Evolutionary conservation across 2,113 vertebrate species (phyloP).

Genomic region (Cranoglanis bouderius): DNA sequence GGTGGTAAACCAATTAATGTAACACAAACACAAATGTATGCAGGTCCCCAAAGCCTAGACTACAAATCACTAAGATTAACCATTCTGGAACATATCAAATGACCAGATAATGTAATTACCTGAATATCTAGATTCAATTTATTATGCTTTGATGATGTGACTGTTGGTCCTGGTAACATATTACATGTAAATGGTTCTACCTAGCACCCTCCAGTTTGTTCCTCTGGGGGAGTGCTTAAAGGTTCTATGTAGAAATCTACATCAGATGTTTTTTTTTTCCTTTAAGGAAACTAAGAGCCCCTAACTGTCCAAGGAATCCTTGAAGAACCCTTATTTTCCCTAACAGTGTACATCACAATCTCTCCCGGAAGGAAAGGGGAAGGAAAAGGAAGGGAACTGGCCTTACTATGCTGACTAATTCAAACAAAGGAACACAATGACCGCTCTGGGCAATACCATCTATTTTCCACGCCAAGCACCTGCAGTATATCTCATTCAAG

Average conservation of each 20-base stretch:
- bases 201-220: background rate
- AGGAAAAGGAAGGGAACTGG: slow-evolving; percentile 25
- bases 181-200: background rate
- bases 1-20: background rate
- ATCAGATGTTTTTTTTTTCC: background rate
- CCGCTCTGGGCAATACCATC: slow-evolving; percentile 48
- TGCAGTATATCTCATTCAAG: slow-evolving; percentile 48
- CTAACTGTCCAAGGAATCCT: background rate
- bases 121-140: background rate
- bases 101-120: background rate
- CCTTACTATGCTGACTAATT: slow-evolving; percentile 48
- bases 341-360: background rate
- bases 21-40: background rate
- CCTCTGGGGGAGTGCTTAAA: background rate
- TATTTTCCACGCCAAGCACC: slow-evolving; percentile 49
- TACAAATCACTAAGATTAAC: background rate
- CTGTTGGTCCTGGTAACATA: background rate
- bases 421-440: slow-evolving; percentile 46
- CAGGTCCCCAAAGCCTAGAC: background rate
- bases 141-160: background rate
- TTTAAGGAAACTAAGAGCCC: background rate
- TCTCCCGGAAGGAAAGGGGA: background rate
- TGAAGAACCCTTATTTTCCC: background rate
- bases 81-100: background rate
- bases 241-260: background rate